Evolutionary conservation across 2,888 invertebrate genomes (phyloP), one percentile per base, ranked within the genome.

Genomic region (Pogonocherus hispidulus): DNA sequence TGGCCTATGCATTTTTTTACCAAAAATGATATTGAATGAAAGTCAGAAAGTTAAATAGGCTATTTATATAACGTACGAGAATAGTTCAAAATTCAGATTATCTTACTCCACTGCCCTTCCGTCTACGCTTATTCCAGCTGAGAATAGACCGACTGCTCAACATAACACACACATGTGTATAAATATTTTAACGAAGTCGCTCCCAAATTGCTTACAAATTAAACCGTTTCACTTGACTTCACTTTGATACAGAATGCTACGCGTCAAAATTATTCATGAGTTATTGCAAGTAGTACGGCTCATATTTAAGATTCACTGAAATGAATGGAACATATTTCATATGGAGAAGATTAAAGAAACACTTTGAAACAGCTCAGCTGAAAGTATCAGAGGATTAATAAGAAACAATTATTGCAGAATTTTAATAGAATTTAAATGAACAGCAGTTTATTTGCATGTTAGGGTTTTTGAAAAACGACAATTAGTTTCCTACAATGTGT

Each of bases 151-250:
- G 47, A 32, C 49, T 27, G 47, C 47, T 9, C 47, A 22, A 47
- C 27, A 47, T 59, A 32, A 47, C 78, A n/a, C n/a, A 77, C 76
- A 78, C 76, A 76, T 76, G 78, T 79, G 78, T 76, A 76, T 79
- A 79, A 78, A 79, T 78, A 77, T 78, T 78, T 79, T 77, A 78
- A 78, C 75, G 75, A 76, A 78, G 74, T 67, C 74, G 63, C 69
- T 72, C 57, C 67, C 72, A 77, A 78, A 79, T 78, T 78, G 75
- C 77, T 76, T 76, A 77, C 78, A 79, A 78, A 79, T 78, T 79
- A 79, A 76, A 77, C 71, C 74, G 75, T 78, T 71, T 70, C 73
- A 72, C 74, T 76, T 67, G 70, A 74, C 72, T 78, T 75, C 71
- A 69, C 74, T 59, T 59, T 59, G 59, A 59, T 59, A 59, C 59